Percentiles rank a stretch among this genome's conserved stretches.
These are phyloP conservation scores for Tokudaia muenninki DNA, from an alignment of 2,797 vertebrate species.

Conservation along the genomic window DNA sequence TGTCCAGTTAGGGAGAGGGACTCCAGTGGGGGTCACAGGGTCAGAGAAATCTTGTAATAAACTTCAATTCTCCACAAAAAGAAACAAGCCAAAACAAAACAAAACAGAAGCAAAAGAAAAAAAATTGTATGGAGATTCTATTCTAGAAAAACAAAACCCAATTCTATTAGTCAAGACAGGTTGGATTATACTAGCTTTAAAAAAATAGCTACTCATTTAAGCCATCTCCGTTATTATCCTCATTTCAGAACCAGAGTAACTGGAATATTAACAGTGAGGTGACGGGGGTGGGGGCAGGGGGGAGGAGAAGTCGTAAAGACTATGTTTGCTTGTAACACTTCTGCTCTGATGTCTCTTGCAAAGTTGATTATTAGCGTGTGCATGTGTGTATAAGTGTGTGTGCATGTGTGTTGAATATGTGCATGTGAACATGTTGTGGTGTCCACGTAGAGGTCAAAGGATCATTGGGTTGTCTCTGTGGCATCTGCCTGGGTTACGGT, in stretches of 20 bases:
- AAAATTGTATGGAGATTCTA: neutral
- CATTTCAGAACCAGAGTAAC: constrained; percentile 7
- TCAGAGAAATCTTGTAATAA: neutral
- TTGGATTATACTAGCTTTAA: neutral
- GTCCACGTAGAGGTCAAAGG: neutral
- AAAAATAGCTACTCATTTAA: neutral
- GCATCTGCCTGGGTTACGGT: neutral
- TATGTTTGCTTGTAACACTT: neutral
- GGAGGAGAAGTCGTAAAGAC: neutral
- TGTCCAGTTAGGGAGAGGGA: too few relatives aligned
- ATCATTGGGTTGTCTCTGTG: neutral
- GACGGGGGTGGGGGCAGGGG: neutral
- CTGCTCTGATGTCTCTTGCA: neutral
- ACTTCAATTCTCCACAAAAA: neutral
- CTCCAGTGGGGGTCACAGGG: too few relatives aligned
- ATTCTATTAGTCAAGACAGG: neutral
- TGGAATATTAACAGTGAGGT: constrained; percentile 1
- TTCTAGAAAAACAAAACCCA: constrained; percentile 36
- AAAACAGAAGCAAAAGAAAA: neutral
- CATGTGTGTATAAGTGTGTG: neutral
- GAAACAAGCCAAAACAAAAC: neutral
- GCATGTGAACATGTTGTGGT: neutral
- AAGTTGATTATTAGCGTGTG: neutral
- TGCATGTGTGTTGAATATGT: too few relatives aligned
- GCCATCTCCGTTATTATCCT: neutral